Evolutionary conservation across 2,888 invertebrate species (phyloP).

Genomic region (Andrena praecox): DNA sequence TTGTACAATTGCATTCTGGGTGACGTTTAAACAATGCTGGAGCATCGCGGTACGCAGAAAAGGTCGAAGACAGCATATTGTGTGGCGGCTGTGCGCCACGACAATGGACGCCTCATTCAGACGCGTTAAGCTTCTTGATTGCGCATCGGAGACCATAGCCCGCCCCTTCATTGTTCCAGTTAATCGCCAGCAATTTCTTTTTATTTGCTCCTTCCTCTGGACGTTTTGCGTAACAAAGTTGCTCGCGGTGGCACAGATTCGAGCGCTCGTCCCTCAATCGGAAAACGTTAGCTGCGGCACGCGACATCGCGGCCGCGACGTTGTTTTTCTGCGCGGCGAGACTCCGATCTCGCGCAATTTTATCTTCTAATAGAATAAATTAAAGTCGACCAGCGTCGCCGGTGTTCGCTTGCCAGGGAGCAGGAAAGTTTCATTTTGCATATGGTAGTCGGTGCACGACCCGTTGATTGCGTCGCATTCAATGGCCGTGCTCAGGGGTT

Average conservation of each 20-base stretch:
- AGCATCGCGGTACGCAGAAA: constrained; percentile 22
- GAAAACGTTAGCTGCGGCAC: too few species aligned
- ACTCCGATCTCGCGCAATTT: too few species aligned
- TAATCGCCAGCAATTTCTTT: neutral
- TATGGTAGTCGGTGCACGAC: constrained; percentile 34
- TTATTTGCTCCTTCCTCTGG: too few species aligned
- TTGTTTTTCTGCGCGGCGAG: too few species aligned
- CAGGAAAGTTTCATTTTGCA: constrained; percentile 61
- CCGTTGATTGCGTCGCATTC: too few species aligned
- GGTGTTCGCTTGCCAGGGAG: neutral
- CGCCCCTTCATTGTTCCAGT: neutral
- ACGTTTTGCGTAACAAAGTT: too few species aligned
- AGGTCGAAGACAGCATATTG: constrained; percentile 66
- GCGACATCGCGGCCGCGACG: too few species aligned
- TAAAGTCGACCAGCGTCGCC: too few species aligned
- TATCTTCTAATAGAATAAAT: too few species aligned
- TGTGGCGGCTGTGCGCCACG: constrained; percentile 57
- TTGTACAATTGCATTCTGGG: constrained; percentile 60
- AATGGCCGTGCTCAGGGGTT: too few species aligned
- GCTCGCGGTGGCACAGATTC: too few species aligned
- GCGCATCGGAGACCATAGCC: neutral
- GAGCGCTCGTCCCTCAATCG: too few species aligned
- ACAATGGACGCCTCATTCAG: constrained; percentile 33
- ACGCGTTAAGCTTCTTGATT: constrained; percentile 11
- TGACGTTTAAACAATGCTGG: constrained; percentile 60